These are phyloP conservation scores for Drosophila nigricruria DNA, from an alignment of 2,888 invertebrate species.

Conservation along the genomic window DNA sequence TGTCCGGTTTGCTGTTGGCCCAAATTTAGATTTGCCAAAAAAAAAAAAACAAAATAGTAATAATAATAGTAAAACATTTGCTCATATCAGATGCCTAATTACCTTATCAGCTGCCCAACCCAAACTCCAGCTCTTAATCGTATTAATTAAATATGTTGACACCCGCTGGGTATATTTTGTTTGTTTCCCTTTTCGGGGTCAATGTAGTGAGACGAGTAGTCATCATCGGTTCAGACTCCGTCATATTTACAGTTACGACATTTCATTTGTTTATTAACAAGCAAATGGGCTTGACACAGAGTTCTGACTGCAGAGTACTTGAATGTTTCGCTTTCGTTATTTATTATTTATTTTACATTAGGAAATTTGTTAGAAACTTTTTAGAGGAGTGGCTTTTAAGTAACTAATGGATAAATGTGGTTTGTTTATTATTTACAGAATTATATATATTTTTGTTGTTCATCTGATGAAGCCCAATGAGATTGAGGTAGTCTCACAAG, in stretches of 20 bases:
- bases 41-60: neutral
- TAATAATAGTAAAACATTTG: slow-evolving; percentile 8
- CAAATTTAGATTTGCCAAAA: slow-evolving; percentile 7
- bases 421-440: neutral
- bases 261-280: slow-evolving; percentile 11
- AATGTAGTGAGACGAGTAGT: slow-evolving; percentile 27
- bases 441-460: too few species aligned
- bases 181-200: slow-evolving; percentile 31
- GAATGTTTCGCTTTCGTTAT: slow-evolving; percentile 6
- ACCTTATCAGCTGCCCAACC: slow-evolving; percentile 30
- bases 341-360: slow-evolving; percentile 39
- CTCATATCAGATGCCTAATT: slow-evolving; percentile 9
- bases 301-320: slow-evolving; percentile 16
- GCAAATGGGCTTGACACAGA: slow-evolving; percentile 20
- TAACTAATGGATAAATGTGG: neutral
- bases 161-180: slow-evolving; percentile 25
- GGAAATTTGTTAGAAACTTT: slow-evolving; percentile 20
- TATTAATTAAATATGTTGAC: slow-evolving; percentile 50
- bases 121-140: slow-evolving; percentile 26
- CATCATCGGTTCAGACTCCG: slow-evolving; percentile 25
- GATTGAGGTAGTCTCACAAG: neutral
- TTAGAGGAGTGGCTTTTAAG: slow-evolving; percentile 14
- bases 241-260: slow-evolving; percentile 22
- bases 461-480: neutral
- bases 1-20: slow-evolving; percentile 23